Evolutionary conservation across 2,888 invertebrate species (phyloP).

Genomic region (Pycnomerus fuliginosus): DNA sequence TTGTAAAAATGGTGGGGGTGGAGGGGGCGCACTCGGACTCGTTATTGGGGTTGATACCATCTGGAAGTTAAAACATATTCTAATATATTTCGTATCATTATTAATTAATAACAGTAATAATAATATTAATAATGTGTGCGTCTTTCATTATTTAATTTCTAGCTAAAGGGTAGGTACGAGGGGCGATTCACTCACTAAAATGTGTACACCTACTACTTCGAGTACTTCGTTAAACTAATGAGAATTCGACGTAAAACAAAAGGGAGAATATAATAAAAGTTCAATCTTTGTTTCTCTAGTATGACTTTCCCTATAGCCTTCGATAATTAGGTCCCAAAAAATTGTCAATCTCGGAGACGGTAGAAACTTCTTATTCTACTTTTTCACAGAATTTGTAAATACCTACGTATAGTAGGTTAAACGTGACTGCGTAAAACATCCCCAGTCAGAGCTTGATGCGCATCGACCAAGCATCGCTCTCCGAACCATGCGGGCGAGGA

Average conservation of each 20-base stretch:
- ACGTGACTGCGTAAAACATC: no score
- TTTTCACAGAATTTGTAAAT: no score
- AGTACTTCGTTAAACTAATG: neutral
- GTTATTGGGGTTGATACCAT: constrained; percentile 68
- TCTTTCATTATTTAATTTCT: neutral
- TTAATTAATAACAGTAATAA: neutral
- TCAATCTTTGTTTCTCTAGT: no score
- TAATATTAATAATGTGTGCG: neutral
- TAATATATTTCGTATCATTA: constrained; percentile 3
- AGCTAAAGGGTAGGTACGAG: neutral
- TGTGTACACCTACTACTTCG: neutral
- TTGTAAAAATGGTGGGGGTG: constrained; percentile 32
- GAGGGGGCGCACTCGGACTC: constrained; percentile 25
- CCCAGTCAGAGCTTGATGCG: no score
- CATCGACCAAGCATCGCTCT: no score
- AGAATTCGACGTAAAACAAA: neutral
- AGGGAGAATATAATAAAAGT: no score
- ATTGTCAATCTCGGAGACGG: no score
- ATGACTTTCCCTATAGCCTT: no score
- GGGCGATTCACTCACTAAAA: neutral
- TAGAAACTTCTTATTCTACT: no score
- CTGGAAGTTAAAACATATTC: constrained; percentile 49
- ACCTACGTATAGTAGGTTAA: no score
- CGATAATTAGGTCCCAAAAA: no score
- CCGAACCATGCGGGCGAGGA: no score